Evolutionary conservation across 2,113 vertebrate genomes (phyloP).

Genomic region (Lipotes vexillifer): DNA sequence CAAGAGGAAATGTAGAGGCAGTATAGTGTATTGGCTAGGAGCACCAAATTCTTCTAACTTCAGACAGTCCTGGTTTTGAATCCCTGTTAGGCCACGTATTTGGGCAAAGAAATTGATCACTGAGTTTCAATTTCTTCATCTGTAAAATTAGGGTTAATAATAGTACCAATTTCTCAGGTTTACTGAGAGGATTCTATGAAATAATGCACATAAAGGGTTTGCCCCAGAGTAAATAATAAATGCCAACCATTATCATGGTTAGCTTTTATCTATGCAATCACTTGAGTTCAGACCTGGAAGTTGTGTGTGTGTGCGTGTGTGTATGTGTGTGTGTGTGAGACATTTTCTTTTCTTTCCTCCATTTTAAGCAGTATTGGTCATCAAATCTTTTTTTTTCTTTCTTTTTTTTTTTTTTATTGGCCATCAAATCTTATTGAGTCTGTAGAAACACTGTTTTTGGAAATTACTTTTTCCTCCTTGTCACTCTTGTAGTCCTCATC

Average conservation of each 20-base stretch:
- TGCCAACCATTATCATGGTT: neutral
- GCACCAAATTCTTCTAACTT: neutral
- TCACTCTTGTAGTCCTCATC: neutral
- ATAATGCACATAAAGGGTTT: neutral
- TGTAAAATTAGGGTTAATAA: neutral
- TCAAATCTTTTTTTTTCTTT: neutral
- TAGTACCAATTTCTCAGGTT: neutral
- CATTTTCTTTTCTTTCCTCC: neutral
- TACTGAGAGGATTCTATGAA: neutral
- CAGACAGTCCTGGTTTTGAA: neutral
- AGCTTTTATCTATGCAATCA: neutral
- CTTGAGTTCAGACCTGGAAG: neutral
- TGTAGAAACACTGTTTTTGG: neutral
- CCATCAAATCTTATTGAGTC: neutral
- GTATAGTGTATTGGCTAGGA: neutral
- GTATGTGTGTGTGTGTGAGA: neutral
- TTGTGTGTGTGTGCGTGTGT: neutral
- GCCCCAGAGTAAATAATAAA: neutral
- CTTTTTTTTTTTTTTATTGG: neutral
- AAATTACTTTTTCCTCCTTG: neutral
- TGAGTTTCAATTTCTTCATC: neutral
- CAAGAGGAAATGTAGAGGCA: neutral
- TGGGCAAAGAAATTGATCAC: neutral
- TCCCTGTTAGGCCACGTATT: neutral
- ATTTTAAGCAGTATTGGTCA: neutral